A percentile compares a stretch with the other conserved stretches of the same genome.
Conservation (phyloP, 1,140 invertebrate genomes). For the Lepidurus couesii region DNA sequence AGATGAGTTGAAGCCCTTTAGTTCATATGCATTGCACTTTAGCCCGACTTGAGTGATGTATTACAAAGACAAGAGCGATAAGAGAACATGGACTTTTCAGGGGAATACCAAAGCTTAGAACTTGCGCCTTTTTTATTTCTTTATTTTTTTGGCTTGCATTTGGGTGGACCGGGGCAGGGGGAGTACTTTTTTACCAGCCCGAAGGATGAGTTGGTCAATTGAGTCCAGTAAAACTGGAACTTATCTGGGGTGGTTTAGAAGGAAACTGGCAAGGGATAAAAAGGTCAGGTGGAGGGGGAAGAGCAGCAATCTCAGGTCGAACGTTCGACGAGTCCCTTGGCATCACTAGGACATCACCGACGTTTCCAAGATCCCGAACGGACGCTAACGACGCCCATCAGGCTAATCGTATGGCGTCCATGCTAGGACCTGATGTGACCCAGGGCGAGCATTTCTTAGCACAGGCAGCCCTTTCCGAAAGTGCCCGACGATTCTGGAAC, state of each 20-base stretch:
- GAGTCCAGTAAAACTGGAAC: slow-evolving; percentile 9
- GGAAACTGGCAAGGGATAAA: not conserved
- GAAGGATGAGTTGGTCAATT: slow-evolving; percentile 22
- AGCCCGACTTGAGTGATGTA: too few species aligned
- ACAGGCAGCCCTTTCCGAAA: not conserved
- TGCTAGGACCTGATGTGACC: slow-evolving; percentile 8
- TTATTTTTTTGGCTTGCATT: too few species aligned
- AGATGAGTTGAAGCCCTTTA: too few species aligned
- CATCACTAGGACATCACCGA: slow-evolving; percentile 9
- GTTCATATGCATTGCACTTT: too few species aligned
- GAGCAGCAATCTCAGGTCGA: slow-evolving; percentile 20
- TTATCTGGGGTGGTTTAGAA: slow-evolving; percentile 15
- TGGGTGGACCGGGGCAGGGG: too few species aligned
- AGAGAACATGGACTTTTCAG: too few species aligned
- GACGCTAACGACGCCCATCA: slow-evolving; percentile 20
- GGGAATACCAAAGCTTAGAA: too few species aligned
- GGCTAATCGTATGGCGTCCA: slow-evolving; percentile 20
- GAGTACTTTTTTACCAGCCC: not conserved
- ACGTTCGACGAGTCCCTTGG: slow-evolving; percentile 2
- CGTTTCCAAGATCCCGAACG: slow-evolving; percentile 15
- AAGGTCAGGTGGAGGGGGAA: slow-evolving; percentile 2
- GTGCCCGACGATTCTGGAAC: not conserved
- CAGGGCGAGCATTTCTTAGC: slow-evolving; percentile 16
- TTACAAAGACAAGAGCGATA: too few species aligned
- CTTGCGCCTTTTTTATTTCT: too few species aligned